phyloP scores from a whole-genome alignment of 2,797 vertebrate genomes.

The Lemur catta region DNA sequence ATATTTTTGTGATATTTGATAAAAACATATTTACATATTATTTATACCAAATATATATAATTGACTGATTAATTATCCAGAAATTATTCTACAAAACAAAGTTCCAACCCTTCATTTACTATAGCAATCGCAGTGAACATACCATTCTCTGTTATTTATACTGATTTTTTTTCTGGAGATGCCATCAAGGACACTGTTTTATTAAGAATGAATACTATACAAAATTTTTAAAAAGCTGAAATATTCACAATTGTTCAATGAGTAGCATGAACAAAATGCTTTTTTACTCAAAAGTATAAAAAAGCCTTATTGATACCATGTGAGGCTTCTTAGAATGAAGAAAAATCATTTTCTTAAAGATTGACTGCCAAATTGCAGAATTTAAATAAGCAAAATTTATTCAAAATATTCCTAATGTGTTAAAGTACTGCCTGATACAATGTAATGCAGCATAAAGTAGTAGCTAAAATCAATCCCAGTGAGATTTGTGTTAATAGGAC shows the following conservation, averaged over 20 bases:
- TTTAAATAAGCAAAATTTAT: constrained; percentile 37
- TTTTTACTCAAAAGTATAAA: constrained; percentile 38
- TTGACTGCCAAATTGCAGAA: constrained; percentile 27
- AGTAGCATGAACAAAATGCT: constrained; percentile 38
- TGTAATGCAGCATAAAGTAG: too few species aligned
- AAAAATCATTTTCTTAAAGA: background rate
- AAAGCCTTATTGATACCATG: constrained; percentile 30
- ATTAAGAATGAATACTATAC: constrained; percentile 32
- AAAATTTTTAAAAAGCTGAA: constrained; percentile 40
- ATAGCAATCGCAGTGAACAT: background rate
- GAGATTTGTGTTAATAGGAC: background rate
- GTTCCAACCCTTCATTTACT: constrained; percentile 43
- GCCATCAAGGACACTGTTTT: constrained; percentile 60
- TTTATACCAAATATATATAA: background rate
- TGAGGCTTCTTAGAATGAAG: background rate
- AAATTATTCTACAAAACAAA: constrained; percentile 34
- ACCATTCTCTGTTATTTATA: constrained; percentile 51
- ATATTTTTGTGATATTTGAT: background rate
- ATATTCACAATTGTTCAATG: constrained; percentile 60
- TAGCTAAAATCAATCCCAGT: background rate
- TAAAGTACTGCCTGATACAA: background rate
- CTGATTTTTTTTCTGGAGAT: constrained; percentile 60
- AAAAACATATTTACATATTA: background rate
- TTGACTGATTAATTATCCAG: constrained; percentile 29
- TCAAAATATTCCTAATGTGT: background rate